Evolutionary conservation across 35 echinoderm and acorn worm species (phyloP), one percentile per base, ranked within the genome.

Genomic region (Apostichopus japonicus): DNA sequence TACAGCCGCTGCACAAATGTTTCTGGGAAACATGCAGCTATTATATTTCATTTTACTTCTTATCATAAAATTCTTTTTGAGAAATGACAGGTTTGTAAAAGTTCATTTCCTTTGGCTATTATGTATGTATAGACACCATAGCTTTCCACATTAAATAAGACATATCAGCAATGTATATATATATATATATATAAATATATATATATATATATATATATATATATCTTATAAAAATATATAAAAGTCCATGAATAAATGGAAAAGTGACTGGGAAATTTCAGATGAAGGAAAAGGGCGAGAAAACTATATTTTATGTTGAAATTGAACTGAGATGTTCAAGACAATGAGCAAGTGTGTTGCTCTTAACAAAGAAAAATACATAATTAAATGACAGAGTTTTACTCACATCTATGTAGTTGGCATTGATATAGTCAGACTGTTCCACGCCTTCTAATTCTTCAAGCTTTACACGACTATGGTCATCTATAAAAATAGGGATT

Each of bases 391-490:
- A 9, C 23, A 78, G 9, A 8, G 11, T 52, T 44, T 24, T 89
- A 71, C 86, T 89, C 63, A 89, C 86, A 89, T 89, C 86, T 13
- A 89, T 65, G 62, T 89, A 89, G 62, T 89, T 89, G 19, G 86
- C 62, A 89, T 89, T 89, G 16, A 89, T 89, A 23, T 89, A 89
- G 86, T 89, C 86, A 19, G 86, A 89, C 13, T 75, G n/a, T 25
- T 89, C 86, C 0, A 33, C 86, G 24, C 16, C 86, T 5, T 72
- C 86, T 27, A 89, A 21, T 75, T 89, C 22, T 25, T 89, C 24
- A 22, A 89, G 86, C 52, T 33, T 71, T 13, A 89, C 86, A 17
- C 86, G 57, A 21, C 23, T 51, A 25, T 89, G 86, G 51, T 89
- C 86, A 54, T 89, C 86, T 89, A 22, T 4, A 23, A 63, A 14